Evolutionary conservation across 2,113 vertebrate genomes (phyloP).

Genomic region (Podarcis raffonei): DNA sequence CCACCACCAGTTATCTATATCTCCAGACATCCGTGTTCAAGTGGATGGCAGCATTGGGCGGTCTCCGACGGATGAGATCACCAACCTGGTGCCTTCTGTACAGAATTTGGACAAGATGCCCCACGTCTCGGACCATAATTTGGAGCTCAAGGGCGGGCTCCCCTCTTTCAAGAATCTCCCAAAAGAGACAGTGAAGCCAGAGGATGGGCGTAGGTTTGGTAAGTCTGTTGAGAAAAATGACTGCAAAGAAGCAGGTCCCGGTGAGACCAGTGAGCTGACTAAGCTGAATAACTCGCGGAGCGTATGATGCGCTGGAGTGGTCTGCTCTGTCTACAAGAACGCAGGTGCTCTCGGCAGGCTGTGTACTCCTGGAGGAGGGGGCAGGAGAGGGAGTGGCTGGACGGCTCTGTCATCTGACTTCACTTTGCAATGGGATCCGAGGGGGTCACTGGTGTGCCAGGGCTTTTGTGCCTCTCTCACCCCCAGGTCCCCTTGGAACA

Average conservation of each 20-base stretch:
- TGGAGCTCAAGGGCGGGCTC: conserved; percentile 67
- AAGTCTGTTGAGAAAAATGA: conserved; percentile 67
- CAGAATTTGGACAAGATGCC: conserved; percentile 70
- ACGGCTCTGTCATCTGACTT: conserved; percentile 63
- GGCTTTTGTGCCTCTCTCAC: conserved; percentile 68
- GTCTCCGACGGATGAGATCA: conserved; percentile 94
- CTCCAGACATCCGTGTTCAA: conserved; percentile 94
- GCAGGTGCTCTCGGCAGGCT: conserved; percentile 61
- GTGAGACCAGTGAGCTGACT: conserved; percentile 85
- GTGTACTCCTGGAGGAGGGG: conserved; percentile 42
- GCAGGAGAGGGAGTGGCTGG: not conserved
- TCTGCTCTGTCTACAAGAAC: conserved; percentile 72
- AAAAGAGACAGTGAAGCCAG: conserved; percentile 54
- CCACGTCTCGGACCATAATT: conserved; percentile 58
- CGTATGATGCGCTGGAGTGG: conserved; percentile 76
- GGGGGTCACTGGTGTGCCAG: conserved; percentile 73
- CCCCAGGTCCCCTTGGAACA: conserved; percentile 71
- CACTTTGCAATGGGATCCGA: conserved; percentile 65
- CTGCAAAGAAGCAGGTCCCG: conserved; percentile 69
- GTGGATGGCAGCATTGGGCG: conserved; percentile 99
- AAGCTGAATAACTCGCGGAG: conserved; percentile 87
- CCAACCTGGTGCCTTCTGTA: conserved; percentile 85
- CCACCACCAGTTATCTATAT: conserved; percentile 86
- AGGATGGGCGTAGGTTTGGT: conserved; percentile 67
- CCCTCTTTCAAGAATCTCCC: conserved; percentile 68